Conservation (phyloP, 1,140 invertebrate genomes). For the Heliconius eleuchia region DNA sequence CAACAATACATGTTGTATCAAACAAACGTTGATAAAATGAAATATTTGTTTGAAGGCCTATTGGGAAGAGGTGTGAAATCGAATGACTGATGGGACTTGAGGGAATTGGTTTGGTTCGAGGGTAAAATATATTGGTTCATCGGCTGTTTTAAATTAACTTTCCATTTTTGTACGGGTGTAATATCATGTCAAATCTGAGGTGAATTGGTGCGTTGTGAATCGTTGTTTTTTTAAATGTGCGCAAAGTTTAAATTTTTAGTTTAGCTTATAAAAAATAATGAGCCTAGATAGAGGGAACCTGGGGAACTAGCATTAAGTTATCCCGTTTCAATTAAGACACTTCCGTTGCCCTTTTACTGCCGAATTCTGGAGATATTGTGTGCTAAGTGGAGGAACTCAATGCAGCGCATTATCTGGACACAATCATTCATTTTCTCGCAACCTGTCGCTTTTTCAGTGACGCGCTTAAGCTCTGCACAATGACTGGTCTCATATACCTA, state of each 20-base stretch:
- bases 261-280: not conserved
- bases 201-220: not conserved
- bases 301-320: no score
- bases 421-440: no score
- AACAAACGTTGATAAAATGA: constrained; percentile 6
- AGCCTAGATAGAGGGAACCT: no score
- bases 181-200: not conserved
- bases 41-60: constrained; percentile 1
- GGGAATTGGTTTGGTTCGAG: constrained; percentile 21
- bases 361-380: no score
- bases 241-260: not conserved
- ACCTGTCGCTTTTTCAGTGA: no score
- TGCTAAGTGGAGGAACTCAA: no score
- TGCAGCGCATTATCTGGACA: no score
- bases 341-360: no score
- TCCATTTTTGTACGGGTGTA: constrained; percentile 6
- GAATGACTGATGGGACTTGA: constrained; percentile 22
- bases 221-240: not conserved
- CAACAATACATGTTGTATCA: not conserved
- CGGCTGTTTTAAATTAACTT: constrained; percentile 7
- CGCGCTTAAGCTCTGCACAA: no score
- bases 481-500: no score
- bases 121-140: constrained; percentile 20
- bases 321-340: no score
- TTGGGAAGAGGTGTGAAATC: constrained; percentile 18